Evolutionary conservation across 2,113 vertebrate genomes (phyloP), one percentile per base, ranked within the genome.

Genomic region (Papio anubis): DNA sequence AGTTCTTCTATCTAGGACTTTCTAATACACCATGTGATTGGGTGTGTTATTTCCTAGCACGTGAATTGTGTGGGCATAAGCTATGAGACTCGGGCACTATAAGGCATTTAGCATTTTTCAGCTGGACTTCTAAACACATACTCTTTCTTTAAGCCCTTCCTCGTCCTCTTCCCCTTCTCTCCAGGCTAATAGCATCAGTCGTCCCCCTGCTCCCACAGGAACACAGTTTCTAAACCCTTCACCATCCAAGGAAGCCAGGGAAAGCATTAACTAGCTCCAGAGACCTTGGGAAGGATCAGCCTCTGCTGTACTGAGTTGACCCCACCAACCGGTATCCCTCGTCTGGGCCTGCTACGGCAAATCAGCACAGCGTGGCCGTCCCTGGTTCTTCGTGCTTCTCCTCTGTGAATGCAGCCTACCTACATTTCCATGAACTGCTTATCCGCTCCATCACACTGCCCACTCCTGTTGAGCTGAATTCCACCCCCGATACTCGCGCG

Each of bases 11-110:
- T n/a, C 35, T 48, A 30, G 81, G 66, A 7, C 43, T 30, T 6
- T 66, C 6, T 23, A n/a, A 16, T 5, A 0, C 6, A 5, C 1
- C 16, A 5, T 7, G 0, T 25, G 35, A 48, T 13, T 32, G 25
- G n/a, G 48, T 32, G 6, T 43, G 61, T 90, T 12, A 64, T 66
- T 88, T 66, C 82, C 78, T n/a, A 13, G 48, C 70, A 40, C 20
- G 2, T 43, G 66, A 25, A 27, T 38, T 25, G 16, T 17, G 38
- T n/a, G 32, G 40, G 11, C 57, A 10, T 23, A 27, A 80, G 27
- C 40, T 35, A 27, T 1, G 14, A 66, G 32, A 20, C 43, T 76
- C 52, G 78, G 45, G 72, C 61, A 43, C 52, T 79, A 32, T 32
- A 27, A 80, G 72, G 50, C 38, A 30, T 52, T 23, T n/a, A 17